These are phyloP conservation scores for Anas platyrhynchos DNA, from an alignment of 2,113 vertebrate genomes.

Conservation along the genomic window DNA sequence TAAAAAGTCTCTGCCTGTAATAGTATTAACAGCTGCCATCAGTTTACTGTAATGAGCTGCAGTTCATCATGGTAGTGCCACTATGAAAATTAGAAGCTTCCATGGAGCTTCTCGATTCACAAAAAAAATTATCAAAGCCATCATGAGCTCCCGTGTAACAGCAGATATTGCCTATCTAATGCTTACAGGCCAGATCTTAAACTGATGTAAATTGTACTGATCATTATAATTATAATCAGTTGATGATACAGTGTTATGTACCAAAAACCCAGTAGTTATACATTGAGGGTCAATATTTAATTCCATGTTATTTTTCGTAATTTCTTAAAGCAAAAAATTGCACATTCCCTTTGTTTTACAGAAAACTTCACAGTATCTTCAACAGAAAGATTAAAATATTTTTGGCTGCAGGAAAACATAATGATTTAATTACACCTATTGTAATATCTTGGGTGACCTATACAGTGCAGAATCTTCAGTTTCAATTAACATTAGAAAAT, in stretches of 20 bases:
- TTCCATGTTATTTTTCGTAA: neutral
- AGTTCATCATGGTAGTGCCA: slow-evolving; percentile 46
- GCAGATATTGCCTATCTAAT: neutral
- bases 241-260: neutral
- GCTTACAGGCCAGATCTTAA: neutral
- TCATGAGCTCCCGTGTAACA: neutral
- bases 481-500: neutral
- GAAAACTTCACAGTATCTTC: neutral
- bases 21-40: slow-evolving; percentile 71
- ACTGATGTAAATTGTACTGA: neutral
- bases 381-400: neutral
- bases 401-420: neutral
- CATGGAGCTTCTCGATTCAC: slow-evolving; percentile 24
- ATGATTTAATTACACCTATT: neutral
- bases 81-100: slow-evolving; percentile 68
- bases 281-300: neutral
- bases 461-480: neutral
- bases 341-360: neutral
- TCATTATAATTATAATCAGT: neutral
- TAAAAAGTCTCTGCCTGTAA: slow-evolving; percentile 75
- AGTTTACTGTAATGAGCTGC: slow-evolving; percentile 73
- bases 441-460: neutral
- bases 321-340: neutral
- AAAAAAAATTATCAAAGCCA: slow-evolving; percentile 6
- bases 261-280: neutral